phyloP scores from a whole-genome alignment of 2,113 vertebrate genomes.

The Numenius arquata region DNA sequence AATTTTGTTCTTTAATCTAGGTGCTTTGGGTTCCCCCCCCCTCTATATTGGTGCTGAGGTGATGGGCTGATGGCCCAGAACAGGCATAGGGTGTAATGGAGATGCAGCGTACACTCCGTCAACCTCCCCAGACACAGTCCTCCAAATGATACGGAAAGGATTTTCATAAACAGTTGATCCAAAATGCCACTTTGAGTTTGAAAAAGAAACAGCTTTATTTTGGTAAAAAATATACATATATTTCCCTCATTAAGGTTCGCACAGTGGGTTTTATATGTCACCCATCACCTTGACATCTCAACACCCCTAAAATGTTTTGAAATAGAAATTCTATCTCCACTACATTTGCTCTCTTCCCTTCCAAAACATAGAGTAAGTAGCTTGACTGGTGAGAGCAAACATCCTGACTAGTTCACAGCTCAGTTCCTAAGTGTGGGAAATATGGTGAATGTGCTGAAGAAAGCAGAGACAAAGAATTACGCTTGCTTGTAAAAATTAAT shows the following conservation, averaged over 20 bases:
- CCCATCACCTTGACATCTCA: not conserved
- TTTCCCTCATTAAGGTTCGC: not conserved
- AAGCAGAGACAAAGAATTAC: not conserved
- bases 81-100: not conserved
- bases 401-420: not conserved
- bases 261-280: not conserved
- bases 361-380: not conserved
- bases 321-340: not conserved
- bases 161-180: not conserved
- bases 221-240: not conserved
- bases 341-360: not conserved
- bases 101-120: rapidly evolving
- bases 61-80: not conserved
- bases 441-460: not conserved
- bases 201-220: not conserved
- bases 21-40: not conserved
- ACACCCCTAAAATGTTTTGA: not conserved
- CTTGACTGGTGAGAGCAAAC: not conserved
- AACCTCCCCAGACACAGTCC: not conserved
- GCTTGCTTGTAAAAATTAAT: rapidly evolving
- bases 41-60: not conserved
- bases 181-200: not conserved
- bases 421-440: not conserved
- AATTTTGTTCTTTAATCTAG: not conserved
- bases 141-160: not conserved